Evolutionary conservation across 2,888 invertebrate species (phyloP).

Genomic region (Tinea trinotella): DNA sequence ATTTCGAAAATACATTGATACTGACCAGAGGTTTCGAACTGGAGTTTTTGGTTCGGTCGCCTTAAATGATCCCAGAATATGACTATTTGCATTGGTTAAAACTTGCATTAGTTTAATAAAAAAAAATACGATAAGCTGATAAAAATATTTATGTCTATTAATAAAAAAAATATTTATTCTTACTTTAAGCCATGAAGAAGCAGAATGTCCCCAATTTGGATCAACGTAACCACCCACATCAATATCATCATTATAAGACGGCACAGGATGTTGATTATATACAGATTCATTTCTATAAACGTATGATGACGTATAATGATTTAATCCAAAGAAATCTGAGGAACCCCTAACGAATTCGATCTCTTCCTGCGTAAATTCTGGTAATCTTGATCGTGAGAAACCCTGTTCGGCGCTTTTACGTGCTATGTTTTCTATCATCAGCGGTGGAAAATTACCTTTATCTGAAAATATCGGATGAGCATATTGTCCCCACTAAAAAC

Average conservation of each 20-base stretch:
- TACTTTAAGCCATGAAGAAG: slow-evolving; percentile 25
- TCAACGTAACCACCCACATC: slow-evolving; percentile 26
- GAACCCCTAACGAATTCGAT: slow-evolving; percentile 26
- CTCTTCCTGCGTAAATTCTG: slow-evolving; percentile 25
- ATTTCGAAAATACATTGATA: no score
- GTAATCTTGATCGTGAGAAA: slow-evolving; percentile 24
- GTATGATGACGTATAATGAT: slow-evolving; percentile 28
- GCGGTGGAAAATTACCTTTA: slow-evolving; percentile 26
- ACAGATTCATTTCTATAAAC: slow-evolving; percentile 28
- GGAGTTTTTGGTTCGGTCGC: no score
- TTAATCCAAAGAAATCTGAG: slow-evolving; percentile 24
- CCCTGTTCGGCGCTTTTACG: slow-evolving; percentile 24
- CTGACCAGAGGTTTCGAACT: no score
- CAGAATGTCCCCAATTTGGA: slow-evolving; percentile 27
- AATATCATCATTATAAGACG: slow-evolving; percentile 26
- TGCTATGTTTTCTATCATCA: slow-evolving; percentile 24
- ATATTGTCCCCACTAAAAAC: slow-evolving; percentile 19
- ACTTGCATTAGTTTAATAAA: no score
- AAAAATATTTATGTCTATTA: background rate
- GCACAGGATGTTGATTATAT: slow-evolving; percentile 22
- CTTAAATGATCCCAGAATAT: no score
- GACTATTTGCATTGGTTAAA: no score
- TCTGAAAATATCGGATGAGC: slow-evolving; percentile 19
- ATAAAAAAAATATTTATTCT: slow-evolving; percentile 12
- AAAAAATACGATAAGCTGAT: background rate